Conservation (phyloP, 2,797 vertebrate species). For the Numenius phaeopus region DNA sequence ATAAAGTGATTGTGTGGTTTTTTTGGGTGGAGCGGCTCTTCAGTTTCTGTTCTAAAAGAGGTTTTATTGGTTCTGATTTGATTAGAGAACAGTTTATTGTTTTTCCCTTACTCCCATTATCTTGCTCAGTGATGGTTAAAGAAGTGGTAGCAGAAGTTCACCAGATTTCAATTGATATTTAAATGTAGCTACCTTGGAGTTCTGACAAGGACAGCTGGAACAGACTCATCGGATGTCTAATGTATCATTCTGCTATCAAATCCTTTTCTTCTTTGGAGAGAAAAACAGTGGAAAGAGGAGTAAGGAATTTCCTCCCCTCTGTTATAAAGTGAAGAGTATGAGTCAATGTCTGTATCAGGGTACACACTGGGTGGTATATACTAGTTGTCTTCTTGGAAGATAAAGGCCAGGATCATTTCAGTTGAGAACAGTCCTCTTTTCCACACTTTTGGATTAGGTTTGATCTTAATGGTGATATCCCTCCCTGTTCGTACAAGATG, state of each 20-base stretch:
- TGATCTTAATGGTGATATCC: not conserved
- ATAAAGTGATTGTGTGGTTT: not conserved
- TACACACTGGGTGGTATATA: not conserved
- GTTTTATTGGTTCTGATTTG: not conserved
- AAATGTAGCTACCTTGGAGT: not conserved
- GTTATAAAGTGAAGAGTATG: not conserved
- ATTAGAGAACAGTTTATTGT: not conserved
- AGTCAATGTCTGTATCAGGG: fast-evolving
- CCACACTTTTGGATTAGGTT: not conserved
- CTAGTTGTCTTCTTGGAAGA: not conserved
- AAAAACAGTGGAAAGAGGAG: not conserved
- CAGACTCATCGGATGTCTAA: not conserved
- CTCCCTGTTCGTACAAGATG: fast-evolving
- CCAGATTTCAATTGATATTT: not conserved
- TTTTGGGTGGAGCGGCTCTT: not conserved
- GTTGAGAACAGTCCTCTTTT: not conserved
- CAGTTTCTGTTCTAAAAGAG: not conserved
- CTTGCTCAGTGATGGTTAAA: not conserved
- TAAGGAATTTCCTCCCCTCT: not conserved
- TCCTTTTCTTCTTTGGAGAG: not conserved
- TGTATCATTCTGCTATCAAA: not conserved
- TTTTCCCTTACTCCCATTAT: not conserved
- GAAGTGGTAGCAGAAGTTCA: not conserved
- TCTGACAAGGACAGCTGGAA: not conserved
- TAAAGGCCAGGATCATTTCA: not conserved